Evolutionary conservation across 2,888 invertebrate genomes (phyloP), one percentile per base, ranked within the genome.

Genomic region (Ypsolopha sequella): DNA sequence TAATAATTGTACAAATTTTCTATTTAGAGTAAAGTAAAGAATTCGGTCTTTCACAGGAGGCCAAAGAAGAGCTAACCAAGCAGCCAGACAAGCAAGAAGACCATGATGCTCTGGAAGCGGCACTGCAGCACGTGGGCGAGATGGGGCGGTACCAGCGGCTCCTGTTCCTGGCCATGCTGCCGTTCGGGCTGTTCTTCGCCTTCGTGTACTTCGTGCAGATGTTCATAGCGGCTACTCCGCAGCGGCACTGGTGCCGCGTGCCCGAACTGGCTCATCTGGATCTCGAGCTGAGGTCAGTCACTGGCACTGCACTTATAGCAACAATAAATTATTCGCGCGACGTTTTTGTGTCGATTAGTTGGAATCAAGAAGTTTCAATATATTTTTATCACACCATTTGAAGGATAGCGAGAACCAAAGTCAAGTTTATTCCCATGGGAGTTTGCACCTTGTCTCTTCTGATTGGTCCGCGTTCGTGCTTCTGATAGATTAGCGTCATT

Each of bases 121-220:
- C 66, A 6, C 56, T 69, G 8, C 51, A 48, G 35, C 64, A 66
- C 50, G 60, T 65, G 36, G 68, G 68, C n/a, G 65, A 64, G 52
- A 58, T 67, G 54, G 67, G 68, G 1, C 58, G 59, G 14, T 53
- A 52, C 51, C 69, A 69, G 58, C 58, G 57, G 52, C 51, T 63
- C 36, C 55, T 69, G 41, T 70, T 73, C 59, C 51, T 66, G 38
- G 53, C 60, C 36, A 71, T 70, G 68, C 39, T 65, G 55, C 70
- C 70, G 0, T 61, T 71, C 35, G 72, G 67, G 1, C 47, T 70
- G 10, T 58, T 64, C 53, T 71, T 64, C 61, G 61, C 70, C 10
- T 71, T 66, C 56, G 51, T 55, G 11, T 56, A 56, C 52, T 55
- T 58, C 53, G 56, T 53, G 13, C 58, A 58, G 51, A 58, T 58